Evolutionary conservation across 1,140 invertebrate species (phyloP), one percentile per base, ranked within the genome.

Genomic region (Sitobion miscanthi): DNA sequence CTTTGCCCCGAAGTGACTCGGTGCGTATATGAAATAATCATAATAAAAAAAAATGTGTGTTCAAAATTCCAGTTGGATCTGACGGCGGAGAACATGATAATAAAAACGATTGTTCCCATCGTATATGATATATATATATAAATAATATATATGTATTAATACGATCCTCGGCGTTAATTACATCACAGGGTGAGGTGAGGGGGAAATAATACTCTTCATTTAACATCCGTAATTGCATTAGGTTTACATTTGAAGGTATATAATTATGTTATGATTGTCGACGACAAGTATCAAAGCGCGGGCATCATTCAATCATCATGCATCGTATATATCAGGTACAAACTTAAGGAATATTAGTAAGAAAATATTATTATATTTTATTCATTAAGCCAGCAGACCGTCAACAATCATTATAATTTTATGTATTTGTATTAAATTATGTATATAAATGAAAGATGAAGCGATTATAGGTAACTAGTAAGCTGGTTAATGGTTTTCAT

Each of bases 251-350:
- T 77, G 30, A 77, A n/a, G 62, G 62, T 77, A 77, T n/a, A 20
- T n/a, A 77, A 77, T 77, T 77, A 77, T 77, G n/a, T n/a, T 77
- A 77, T 77, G 62, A 77, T 77, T 77, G n/a, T 77, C 62, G 62
- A n/a, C 62, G 54, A 57, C 62, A 35, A 77, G 62, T 17, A 54
- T 54, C n/a, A 77, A 77, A 77, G 62, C 14, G 14, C 30, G 62
- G 3, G 62, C 62, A 77, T 77, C 62, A 77, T 77, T 77, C 30
- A 77, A 77, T 77, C 62, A 77, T n/a, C 5, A n/a, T 77, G n/a
- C 62, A 77, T 77, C 14, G 62, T 69, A 69, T 69, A n/a, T 62
- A 9, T 30, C 30, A 77, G 14, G 62, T 77, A 77, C 14, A 14
- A 17, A 77, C 1, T n/a, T 17, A n/a, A 17, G 1, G 30, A 77